Evolutionary conservation across 1,140 invertebrate species (phyloP).

Genomic region (Hormaphis cornu): DNA sequence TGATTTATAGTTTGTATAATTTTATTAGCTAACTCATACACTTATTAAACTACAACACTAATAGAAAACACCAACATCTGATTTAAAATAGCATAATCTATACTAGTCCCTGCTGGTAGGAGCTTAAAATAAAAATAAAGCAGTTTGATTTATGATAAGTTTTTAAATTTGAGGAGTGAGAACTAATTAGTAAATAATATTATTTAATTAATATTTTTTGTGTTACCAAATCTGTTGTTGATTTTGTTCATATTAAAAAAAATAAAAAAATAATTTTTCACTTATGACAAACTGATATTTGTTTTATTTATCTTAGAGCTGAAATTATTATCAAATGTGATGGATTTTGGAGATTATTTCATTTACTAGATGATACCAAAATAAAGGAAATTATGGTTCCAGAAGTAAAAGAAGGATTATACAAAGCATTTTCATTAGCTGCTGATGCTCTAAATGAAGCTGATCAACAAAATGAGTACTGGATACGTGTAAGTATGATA

Average conservation of each 20-base stretch:
- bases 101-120: too few relatives aligned
- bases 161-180: too few relatives aligned
- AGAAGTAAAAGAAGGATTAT: conserved; percentile 47
- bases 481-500: conserved; percentile 40
- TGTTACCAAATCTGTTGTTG: too few relatives aligned
- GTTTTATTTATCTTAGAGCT: conserved; percentile 38
- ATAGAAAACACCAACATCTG: too few relatives aligned
- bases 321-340: conserved; percentile 42
- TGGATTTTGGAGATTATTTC: conserved; percentile 44
- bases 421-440: conserved; percentile 47
- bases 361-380: conserved; percentile 40
- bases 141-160: too few relatives aligned
- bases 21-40: neutral
- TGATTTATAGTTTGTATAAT: neutral
- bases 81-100: too few relatives aligned
- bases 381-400: conserved; percentile 45
- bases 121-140: too few relatives aligned
- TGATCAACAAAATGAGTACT: conserved; percentile 44
- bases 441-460: conserved; percentile 42
- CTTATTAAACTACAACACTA: too few relatives aligned
- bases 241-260: too few relatives aligned
- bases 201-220: too few relatives aligned
- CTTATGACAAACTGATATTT: neutral
- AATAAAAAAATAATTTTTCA: too few relatives aligned
- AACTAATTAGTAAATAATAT: too few relatives aligned